Evolutionary conservation across 2,797 vertebrate genomes (phyloP).

Genomic region (Echeneis naucrates): DNA sequence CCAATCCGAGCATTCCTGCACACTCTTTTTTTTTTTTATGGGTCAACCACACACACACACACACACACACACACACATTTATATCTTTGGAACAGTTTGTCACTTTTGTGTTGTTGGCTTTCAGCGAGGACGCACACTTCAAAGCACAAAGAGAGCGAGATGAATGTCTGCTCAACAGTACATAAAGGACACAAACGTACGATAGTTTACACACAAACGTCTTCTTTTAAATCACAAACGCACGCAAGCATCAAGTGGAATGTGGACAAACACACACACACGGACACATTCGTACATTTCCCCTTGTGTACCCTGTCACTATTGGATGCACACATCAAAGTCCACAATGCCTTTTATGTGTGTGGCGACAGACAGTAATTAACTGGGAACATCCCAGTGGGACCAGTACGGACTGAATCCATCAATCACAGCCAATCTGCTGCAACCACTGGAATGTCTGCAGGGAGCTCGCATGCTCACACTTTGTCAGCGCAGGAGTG

Average conservation of each 20-base stretch:
- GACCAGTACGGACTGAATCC: conserved; percentile 71
- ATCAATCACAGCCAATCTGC: conserved; percentile 71
- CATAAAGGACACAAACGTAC: conserved; percentile 10
- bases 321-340: conserved; percentile 70
- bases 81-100: conserved; percentile 54
- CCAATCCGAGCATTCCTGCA: conserved; percentile 73
- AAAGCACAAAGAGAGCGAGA: conserved; percentile 19
- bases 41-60: conserved; percentile 46
- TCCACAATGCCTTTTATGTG: conserved; percentile 59
- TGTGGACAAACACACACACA: conserved; percentile 33
- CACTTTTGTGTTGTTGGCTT: conserved; percentile 47
- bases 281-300: conserved; percentile 18
- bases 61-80: conserved; percentile 50
- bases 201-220: conserved; percentile 13
- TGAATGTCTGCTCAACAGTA: conserved; percentile 8
- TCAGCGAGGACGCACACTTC: conserved; percentile 35
- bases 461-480: conserved; percentile 48
- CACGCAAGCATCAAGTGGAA: conserved; percentile 39
- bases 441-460: conserved; percentile 75
- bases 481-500: conserved; percentile 24
- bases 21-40: conserved; percentile 54
- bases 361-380: conserved; percentile 78
- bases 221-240: conserved; percentile 21
- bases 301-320: conserved; percentile 46
- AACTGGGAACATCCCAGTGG: conserved; percentile 75